Percentiles rank a stretch among this genome's conserved stretches.
Conservation (phyloP, 1,140 invertebrate genomes). For the Leptopilina clavipes region DNA sequence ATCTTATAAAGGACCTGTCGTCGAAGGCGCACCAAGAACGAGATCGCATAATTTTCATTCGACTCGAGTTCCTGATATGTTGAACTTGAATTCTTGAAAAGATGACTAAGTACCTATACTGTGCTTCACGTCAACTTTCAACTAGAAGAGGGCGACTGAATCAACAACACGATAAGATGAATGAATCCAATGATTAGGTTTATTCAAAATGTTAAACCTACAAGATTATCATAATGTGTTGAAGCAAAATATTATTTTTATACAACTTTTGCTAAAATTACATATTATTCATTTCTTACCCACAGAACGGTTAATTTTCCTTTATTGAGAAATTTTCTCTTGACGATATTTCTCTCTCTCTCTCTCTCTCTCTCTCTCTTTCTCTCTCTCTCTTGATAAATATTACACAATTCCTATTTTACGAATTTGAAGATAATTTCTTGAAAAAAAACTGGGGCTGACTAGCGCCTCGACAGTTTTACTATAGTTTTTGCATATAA, state of each 20-base stretch:
- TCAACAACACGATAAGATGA: neutral
- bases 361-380: too few species aligned
- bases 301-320: too few species aligned
- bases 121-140: neutral
- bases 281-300: neutral
- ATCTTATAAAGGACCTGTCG: slow-evolving; percentile 13
- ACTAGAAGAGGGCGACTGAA: neutral
- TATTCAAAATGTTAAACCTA: neutral
- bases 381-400: too few species aligned
- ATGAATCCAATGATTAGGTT: neutral
- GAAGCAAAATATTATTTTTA: neutral
- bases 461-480: too few species aligned
- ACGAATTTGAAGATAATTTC: too few species aligned
- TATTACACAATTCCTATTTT: too few species aligned
- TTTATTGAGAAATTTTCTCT: too few species aligned
- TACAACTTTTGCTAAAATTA: neutral
- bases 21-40: neutral
- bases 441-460: too few species aligned
- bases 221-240: neutral
- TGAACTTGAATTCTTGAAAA: slow-evolving; percentile 15
- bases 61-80: slow-evolving; percentile 1
- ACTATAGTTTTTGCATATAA: neutral
- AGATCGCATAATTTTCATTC: slow-evolving; percentile 25
- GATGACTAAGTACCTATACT: neutral
- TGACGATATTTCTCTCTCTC: too few species aligned